Percentiles rank a stretch among this genome's conserved stretches.
Evolutionary conservation across 2,797 vertebrate genomes (phyloP).

Genomic region (Anableps anableps): DNA sequence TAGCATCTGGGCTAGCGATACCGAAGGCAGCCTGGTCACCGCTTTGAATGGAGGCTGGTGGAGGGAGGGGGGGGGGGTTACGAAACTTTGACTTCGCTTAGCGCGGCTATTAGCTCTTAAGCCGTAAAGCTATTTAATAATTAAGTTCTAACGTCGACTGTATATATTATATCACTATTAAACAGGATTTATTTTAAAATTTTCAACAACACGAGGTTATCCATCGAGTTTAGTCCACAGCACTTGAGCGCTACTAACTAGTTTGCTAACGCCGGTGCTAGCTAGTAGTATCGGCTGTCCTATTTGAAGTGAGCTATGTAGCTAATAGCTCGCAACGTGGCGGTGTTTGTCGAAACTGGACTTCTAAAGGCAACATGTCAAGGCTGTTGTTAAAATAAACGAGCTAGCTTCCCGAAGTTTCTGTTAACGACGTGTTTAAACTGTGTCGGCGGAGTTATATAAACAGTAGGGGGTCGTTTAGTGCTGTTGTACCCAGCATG

Average conservation of each 20-base stretch:
- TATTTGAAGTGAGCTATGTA: not conserved
- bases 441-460: not conserved
- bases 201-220: not conserved
- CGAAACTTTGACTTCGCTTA: constrained; percentile 72
- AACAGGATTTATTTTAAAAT: not conserved
- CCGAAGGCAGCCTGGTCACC: constrained; percentile 39
- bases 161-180: not conserved
- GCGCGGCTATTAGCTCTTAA: not conserved
- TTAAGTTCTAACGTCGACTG: not conserved
- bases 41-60: constrained; percentile 61
- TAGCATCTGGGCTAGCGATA: constrained; percentile 54
- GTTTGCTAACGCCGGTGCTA: constrained; percentile 60
- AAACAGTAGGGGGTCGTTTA: not conserved
- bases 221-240: constrained; percentile 21
- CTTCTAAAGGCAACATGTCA: not conserved
- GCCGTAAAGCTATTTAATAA: not conserved
- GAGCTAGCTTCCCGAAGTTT: constrained; percentile 20
- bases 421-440: not conserved
- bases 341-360: not conserved
- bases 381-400: not conserved
- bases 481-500: not conserved
- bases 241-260: constrained; percentile 57
- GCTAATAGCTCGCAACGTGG: not conserved
- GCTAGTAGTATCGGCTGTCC: not conserved
- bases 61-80: constrained; percentile 45